phyloP scores from a whole-genome alignment of 1,140 invertebrate species.

The Cotesia vestalis region DNA sequence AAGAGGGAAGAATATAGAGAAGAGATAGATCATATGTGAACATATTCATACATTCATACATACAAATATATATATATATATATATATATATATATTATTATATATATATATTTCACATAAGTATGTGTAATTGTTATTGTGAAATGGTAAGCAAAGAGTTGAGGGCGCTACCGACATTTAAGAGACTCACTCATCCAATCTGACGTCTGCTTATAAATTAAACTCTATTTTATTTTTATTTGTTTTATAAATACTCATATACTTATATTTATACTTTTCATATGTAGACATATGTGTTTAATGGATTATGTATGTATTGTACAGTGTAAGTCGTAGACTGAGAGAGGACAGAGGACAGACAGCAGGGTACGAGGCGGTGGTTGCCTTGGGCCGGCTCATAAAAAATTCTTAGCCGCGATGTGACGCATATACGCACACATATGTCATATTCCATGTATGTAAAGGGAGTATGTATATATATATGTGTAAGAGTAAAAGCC shows the following conservation, averaged over 20 bases:
- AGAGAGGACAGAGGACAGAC: constrained; percentile 1
- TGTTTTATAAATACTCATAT: background rate
- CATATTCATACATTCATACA: background rate
- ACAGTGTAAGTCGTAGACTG: background rate
- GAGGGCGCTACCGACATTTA: constrained; percentile 1
- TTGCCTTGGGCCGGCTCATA: constrained; percentile 27
- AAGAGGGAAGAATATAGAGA: constrained; percentile 36
- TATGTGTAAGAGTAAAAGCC: constrained; percentile 9
- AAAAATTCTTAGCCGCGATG: constrained; percentile 27
- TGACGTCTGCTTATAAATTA: no score
- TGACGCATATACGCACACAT: constrained; percentile 21
- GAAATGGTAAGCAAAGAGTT: background rate
- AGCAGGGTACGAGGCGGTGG: constrained; percentile 27
- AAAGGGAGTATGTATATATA: background rate
- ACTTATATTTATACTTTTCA: no score
- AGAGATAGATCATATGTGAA: constrained; percentile 19
- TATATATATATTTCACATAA: background rate
- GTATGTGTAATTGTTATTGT: background rate
- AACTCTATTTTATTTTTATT: background rate
- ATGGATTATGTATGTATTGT: background rate
- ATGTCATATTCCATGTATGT: background rate
- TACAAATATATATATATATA: background rate
- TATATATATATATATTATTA: background rate
- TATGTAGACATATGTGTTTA: no score
- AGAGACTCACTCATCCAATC: background rate